Evolutionary conservation across 1,140 invertebrate species (phyloP).

Genomic region (Drosophila insularis): DNA sequence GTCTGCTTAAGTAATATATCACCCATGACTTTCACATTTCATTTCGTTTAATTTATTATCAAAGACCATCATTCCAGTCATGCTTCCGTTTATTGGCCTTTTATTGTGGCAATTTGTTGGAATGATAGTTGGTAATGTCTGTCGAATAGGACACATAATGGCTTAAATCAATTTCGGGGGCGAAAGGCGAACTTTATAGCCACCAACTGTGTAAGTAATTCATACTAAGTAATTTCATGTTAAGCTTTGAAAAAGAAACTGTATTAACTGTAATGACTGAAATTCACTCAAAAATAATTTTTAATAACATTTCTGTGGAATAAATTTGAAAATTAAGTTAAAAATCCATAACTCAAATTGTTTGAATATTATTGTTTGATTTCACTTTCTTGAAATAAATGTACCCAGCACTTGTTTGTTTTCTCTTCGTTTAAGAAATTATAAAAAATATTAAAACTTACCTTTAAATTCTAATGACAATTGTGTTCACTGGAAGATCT

Average conservation of each 20-base stretch:
- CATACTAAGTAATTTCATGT: too few relatives aligned
- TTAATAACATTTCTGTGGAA: too few relatives aligned
- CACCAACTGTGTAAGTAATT: too few relatives aligned
- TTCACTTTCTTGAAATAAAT: too few relatives aligned
- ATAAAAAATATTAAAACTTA: constrained; percentile 28
- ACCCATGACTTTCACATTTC: not conserved
- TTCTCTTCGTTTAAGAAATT: constrained; percentile 26
- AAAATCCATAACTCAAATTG: too few relatives aligned
- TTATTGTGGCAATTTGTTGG: not conserved
- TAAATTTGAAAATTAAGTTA: too few relatives aligned
- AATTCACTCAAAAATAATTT: too few relatives aligned
- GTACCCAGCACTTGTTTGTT: constrained; percentile 57
- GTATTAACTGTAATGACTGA: too few relatives aligned
- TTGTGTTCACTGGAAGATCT: not conserved
- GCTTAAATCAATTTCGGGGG: not conserved
- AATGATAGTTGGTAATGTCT: not conserved
- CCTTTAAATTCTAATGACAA: constrained; percentile 7
- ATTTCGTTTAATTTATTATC: not conserved
- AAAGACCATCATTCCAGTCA: not conserved
- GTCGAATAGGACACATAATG: not conserved
- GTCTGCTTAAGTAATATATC: not conserved
- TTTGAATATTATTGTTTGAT: too few relatives aligned
- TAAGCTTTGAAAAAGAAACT: too few relatives aligned
- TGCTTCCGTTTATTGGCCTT: constrained; percentile 2
- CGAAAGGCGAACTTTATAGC: not conserved